A percentile compares a stretch with the other conserved stretches of the same genome.
These are phyloP conservation scores for Eledona agricola DNA, from an alignment of 2,888 invertebrate genomes.

Conservation along the genomic window DNA sequence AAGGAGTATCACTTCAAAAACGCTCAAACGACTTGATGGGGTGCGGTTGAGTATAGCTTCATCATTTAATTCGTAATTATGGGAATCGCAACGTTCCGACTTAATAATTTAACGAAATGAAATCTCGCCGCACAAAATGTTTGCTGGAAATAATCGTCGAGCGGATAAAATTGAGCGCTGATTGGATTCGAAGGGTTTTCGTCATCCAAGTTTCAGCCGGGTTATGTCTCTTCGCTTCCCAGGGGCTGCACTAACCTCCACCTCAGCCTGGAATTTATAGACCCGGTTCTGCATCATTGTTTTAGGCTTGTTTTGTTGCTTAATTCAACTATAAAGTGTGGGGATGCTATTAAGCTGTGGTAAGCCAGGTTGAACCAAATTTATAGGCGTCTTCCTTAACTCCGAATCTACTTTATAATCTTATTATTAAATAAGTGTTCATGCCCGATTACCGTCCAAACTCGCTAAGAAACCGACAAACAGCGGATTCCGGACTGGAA, in stretches of 20 bases:
- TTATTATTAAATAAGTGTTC: constrained; percentile 36
- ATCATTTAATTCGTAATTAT: too few relatives aligned
- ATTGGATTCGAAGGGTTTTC: background rate
- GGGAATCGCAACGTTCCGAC: too few relatives aligned
- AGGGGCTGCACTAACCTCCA: constrained; percentile 27
- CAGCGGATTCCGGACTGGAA: too few relatives aligned
- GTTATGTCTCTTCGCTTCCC: constrained; percentile 26
- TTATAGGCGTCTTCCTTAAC: constrained; percentile 27
- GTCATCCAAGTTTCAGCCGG: constrained; percentile 3
- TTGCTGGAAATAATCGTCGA: too few relatives aligned
- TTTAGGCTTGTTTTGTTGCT: constrained; percentile 37
- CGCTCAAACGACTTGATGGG: too few relatives aligned
- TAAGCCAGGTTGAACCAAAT: constrained; percentile 36
- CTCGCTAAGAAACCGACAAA: too few relatives aligned
- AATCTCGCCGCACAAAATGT: too few relatives aligned
- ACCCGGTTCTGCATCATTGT: constrained; percentile 33
- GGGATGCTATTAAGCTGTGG: constrained; percentile 36
- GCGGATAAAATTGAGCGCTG: too few relatives aligned
- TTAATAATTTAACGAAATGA: too few relatives aligned
- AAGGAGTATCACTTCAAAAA: too few relatives aligned
- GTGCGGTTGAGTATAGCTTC: too few relatives aligned
- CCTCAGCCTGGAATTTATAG: constrained; percentile 33
- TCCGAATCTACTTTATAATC: constrained; percentile 28
- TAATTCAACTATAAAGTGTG: constrained; percentile 37
- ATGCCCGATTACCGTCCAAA: constrained; percentile 25